Evolutionary conservation across 2,113 vertebrate species (phyloP).

Genomic region (Cinclus cinclus): DNA sequence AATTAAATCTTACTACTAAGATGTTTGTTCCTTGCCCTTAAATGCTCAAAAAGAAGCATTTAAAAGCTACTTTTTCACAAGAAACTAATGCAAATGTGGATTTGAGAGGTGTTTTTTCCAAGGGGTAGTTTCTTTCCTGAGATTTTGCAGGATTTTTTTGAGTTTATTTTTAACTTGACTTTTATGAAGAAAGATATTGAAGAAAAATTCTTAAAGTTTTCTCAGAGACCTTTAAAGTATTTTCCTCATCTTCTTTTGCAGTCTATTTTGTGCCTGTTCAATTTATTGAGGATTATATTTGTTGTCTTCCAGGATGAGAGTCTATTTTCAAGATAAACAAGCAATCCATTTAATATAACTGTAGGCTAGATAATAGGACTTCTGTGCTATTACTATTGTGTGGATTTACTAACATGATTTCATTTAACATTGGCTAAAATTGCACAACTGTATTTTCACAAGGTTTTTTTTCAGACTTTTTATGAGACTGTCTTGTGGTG

Average conservation of each 20-base stretch:
- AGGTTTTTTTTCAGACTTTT: background rate
- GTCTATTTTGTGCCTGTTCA: background rate
- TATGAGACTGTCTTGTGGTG: background rate
- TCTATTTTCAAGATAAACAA: slow-evolving; percentile 7
- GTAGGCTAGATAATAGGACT: background rate
- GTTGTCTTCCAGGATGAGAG: background rate
- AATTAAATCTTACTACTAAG: background rate
- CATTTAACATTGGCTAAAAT: background rate
- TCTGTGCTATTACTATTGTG: background rate
- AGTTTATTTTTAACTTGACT: background rate
- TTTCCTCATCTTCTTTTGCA: background rate
- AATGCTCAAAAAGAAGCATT: background rate
- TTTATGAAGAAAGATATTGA: background rate
- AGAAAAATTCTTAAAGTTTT: background rate
- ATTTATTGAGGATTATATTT: background rate
- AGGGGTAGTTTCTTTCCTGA: background rate
- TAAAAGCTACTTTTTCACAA: background rate
- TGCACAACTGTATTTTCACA: background rate
- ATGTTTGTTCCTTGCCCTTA: background rate
- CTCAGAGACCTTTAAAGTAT: background rate
- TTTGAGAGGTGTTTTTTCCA: background rate
- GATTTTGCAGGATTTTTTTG: background rate
- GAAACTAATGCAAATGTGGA: background rate
- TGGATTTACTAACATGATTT: background rate
- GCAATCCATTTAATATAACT: background rate